These are phyloP conservation scores for Neoaliturus tenellus DNA, from an alignment of 2,888 invertebrate genomes.

Conservation along the genomic window DNA sequence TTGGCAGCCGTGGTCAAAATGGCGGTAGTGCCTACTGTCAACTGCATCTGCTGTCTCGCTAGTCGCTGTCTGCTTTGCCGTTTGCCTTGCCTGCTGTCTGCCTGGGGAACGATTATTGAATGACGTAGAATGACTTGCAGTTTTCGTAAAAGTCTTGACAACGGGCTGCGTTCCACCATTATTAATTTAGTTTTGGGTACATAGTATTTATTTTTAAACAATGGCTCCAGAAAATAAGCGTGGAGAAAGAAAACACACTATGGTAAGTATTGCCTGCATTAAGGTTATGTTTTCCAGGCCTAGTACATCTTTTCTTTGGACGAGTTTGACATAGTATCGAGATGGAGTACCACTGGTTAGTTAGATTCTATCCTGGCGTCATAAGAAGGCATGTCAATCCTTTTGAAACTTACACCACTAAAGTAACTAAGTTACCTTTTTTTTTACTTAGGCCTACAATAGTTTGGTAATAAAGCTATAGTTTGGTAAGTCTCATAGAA, in stretches of 20 bases:
- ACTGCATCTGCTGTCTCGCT: not conserved
- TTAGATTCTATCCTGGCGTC: too few species aligned
- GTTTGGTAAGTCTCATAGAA: too few species aligned
- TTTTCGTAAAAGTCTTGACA: not conserved
- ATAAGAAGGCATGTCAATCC: too few species aligned
- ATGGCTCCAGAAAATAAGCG: conserved; percentile 56
- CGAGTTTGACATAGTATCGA: too few species aligned
- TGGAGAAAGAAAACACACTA: conserved; percentile 48
- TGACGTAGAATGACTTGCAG: conserved; percentile 43
- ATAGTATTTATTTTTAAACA: not conserved
- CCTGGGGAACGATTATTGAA: not conserved
- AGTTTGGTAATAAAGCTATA: too few species aligned
- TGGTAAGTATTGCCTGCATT: conserved; percentile 38
- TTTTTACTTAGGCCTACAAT: too few species aligned
- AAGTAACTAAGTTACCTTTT: too few species aligned
- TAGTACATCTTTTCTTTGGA: too few species aligned
- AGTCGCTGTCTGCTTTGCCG: not conserved
- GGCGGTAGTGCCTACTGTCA: not conserved
- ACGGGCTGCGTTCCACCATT: not conserved
- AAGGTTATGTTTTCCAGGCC: not conserved
- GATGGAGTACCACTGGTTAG: too few species aligned
- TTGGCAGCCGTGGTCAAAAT: too few species aligned
- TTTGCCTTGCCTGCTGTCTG: not conserved
- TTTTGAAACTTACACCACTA: too few species aligned
- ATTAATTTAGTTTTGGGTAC: not conserved